phyloP scores from a whole-genome alignment of 2,888 invertebrate species.

The Timema cristinae region DNA sequence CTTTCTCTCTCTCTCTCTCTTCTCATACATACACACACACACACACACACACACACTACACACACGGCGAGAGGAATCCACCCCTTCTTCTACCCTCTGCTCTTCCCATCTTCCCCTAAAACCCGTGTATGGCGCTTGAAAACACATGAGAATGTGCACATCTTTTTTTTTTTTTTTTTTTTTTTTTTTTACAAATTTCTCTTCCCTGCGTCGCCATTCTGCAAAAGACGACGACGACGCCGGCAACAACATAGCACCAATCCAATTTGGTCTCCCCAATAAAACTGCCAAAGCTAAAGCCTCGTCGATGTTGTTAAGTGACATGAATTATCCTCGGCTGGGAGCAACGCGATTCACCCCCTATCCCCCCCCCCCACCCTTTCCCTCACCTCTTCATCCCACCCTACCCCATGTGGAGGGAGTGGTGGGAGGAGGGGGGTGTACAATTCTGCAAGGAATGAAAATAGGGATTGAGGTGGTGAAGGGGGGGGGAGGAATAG shows the following conservation, averaged over 20 bases:
- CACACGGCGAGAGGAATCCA: not conserved
- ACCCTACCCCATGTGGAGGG: not conserved
- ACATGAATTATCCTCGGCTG: slow-evolving; percentile 45
- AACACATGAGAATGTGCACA: not conserved
- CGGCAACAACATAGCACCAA: slow-evolving; percentile 40
- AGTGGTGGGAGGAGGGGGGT: slow-evolving; percentile 4
- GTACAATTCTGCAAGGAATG: slow-evolving; percentile 8
- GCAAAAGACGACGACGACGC: not conserved
- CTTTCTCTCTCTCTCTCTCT: slow-evolving; percentile 6
- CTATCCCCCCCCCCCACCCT: no score
- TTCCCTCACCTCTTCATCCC: no score
- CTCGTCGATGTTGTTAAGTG: slow-evolving; percentile 50
- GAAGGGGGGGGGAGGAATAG: not conserved
- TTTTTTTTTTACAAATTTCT: not conserved
- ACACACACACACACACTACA: not conserved
- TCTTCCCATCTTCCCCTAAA: not conserved
- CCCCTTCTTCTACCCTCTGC: not conserved
- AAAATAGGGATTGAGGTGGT: not conserved
- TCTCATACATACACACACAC: not conserved
- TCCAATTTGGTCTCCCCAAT: slow-evolving; percentile 30
- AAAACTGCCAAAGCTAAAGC: slow-evolving; percentile 42
- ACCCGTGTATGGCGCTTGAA: not conserved
- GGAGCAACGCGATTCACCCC: no score
- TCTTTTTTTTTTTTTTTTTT: not conserved
- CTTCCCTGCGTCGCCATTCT: slow-evolving; percentile 9